These are phyloP conservation scores for Nebria ingens DNA, from an alignment of 1,140 invertebrate species.

Conservation along the genomic window DNA sequence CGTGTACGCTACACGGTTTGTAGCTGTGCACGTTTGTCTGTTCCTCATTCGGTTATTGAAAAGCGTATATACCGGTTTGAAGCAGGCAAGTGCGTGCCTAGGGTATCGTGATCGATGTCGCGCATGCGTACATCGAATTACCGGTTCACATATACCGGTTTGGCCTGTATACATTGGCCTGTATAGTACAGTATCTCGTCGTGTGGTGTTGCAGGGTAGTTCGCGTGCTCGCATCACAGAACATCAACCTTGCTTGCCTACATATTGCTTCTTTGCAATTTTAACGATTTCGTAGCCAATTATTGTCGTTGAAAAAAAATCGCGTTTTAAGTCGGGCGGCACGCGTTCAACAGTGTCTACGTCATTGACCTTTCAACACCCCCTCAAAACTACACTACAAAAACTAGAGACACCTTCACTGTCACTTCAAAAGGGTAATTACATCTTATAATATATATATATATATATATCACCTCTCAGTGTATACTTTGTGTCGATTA, in stretches of 20 bases:
- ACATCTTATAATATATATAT: too few relatives aligned
- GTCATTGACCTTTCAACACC: constrained; percentile 4
- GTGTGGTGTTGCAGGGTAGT: not conserved
- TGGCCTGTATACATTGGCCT: not conserved
- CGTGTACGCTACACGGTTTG: too few relatives aligned
- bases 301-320: constrained; percentile 4
- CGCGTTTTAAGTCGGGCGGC: not conserved
- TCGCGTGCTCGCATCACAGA: too few relatives aligned
- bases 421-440: constrained; percentile 3
- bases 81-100: too few relatives aligned
- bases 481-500: too few relatives aligned
- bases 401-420: not conserved
- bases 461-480: too few relatives aligned
- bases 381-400: not conserved
- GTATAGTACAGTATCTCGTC: not conserved
- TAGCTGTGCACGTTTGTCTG: too few relatives aligned
- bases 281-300: not conserved
- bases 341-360: constrained; percentile 1
- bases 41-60: too few relatives aligned
- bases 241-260: not conserved
- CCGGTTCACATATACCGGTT: not conserved
- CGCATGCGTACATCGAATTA: not conserved
- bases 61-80: too few relatives aligned
- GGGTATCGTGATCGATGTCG: not conserved
- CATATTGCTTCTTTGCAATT: not conserved